Evolutionary conservation across 1,140 invertebrate genomes (phyloP).

Genomic region (Amphibalanus amphitrite): DNA sequence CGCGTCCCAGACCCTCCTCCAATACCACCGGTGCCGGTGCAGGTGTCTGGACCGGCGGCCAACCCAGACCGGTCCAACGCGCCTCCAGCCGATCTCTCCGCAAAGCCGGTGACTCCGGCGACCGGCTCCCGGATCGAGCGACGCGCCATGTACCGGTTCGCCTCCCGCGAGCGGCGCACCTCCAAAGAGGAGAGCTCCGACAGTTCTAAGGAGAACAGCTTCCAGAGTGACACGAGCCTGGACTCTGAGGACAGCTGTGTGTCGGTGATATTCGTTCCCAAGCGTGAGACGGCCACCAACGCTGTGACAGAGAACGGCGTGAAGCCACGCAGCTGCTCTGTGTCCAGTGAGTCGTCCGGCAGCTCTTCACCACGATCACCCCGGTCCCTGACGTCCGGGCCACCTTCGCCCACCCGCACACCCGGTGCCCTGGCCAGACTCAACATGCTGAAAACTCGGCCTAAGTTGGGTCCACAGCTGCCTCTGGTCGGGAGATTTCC

Average conservation of each 20-base stretch:
- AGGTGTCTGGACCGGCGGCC: too few species aligned
- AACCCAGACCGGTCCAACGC: too few species aligned
- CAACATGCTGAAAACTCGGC: background rate
- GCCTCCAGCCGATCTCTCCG: background rate
- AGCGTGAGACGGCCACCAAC: slow-evolving; percentile 30
- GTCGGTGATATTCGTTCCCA: slow-evolving; percentile 73
- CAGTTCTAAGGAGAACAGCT: slow-evolving; percentile 66
- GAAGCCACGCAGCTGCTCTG: slow-evolving; percentile 17
- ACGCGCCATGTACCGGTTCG: slow-evolving; percentile 2
- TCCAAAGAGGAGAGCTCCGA: slow-evolving; percentile 72
- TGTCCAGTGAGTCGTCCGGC: slow-evolving; percentile 21
- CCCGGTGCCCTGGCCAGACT: background rate
- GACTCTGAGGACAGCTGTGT: slow-evolving; percentile 83
- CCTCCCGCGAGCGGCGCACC: slow-evolving; percentile 34
- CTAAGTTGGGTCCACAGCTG: background rate
- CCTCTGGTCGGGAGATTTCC: background rate
- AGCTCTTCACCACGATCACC: slow-evolving; percentile 18
- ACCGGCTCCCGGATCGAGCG: slow-evolving; percentile 1
- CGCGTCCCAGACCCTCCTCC: too few species aligned
- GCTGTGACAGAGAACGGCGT: slow-evolving; percentile 14
- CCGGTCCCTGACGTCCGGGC: background rate
- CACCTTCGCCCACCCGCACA: background rate
- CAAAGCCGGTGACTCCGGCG: background rate
- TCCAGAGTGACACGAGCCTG: slow-evolving; percentile 80
- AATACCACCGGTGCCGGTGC: too few species aligned